Conservation (phyloP, 2,888 invertebrate species). For the Eupelmus urozonus region DNA sequence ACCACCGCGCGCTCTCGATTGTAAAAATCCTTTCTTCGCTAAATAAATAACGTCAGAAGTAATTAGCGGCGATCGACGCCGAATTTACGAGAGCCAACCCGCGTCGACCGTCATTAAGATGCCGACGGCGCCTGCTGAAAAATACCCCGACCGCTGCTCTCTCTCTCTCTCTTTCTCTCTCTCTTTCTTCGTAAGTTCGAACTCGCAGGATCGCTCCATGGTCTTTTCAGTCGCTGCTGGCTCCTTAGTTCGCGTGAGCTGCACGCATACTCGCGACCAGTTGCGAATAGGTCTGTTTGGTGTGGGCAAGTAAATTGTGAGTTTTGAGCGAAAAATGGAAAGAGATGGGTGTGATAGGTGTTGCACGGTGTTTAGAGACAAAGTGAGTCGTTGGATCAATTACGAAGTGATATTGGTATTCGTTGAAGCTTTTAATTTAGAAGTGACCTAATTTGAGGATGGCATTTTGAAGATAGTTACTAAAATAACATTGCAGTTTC, state of each 20-base stretch:
- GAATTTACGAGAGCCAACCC: conserved; percentile 48
- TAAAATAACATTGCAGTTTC: too few species aligned
- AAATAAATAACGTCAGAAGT: conserved; percentile 50
- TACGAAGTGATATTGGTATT: too few species aligned
- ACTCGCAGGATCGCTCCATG: conserved; percentile 58
- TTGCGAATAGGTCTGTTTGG: too few species aligned
- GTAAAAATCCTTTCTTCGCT: conserved; percentile 28
- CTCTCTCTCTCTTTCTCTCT: conserved; percentile 26
- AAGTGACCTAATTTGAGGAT: too few species aligned
- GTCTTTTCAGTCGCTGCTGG: conserved; percentile 61
- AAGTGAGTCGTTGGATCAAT: too few species aligned
- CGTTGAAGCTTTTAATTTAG: too few species aligned
- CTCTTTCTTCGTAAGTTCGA: conserved; percentile 56
- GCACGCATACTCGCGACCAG: too few species aligned
- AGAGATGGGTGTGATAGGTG: too few species aligned
- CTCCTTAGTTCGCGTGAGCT: conserved; percentile 56
- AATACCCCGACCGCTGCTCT: conserved; percentile 23
- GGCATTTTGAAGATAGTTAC: too few species aligned
- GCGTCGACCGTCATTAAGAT: conserved; percentile 64
- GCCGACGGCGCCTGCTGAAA: conserved; percentile 61
- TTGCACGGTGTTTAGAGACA: too few species aligned
- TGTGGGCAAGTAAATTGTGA: too few species aligned
- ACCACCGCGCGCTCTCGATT: background rate
- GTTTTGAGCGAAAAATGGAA: too few species aligned
- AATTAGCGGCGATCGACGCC: conserved; percentile 47